Conservation (phyloP, 2,797 vertebrate species). For the Cacajao melanocephalus region DNA sequence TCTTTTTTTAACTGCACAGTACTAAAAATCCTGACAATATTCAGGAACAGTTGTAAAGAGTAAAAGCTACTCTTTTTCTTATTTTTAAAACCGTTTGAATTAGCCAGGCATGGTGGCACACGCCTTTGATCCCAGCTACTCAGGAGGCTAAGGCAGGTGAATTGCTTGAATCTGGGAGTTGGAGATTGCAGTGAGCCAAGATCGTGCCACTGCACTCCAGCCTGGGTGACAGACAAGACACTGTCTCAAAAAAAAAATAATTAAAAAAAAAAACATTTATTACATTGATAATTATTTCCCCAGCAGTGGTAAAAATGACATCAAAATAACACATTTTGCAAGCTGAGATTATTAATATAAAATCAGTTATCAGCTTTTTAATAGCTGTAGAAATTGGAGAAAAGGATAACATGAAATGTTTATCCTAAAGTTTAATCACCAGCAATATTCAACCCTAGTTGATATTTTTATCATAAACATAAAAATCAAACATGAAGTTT, state of each 20-base stretch:
- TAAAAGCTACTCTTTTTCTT: not conserved
- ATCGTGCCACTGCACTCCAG: too few species aligned
- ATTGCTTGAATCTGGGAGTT: too few species aligned
- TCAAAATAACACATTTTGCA: constrained; percentile 27
- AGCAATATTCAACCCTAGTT: not conserved
- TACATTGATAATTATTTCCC: not conserved
- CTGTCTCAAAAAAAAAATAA: too few species aligned
- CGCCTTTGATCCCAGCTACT: too few species aligned
- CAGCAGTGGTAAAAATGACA: constrained; percentile 7
- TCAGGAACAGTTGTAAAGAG: not conserved
- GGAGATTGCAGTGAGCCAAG: too few species aligned
- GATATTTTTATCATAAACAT: not conserved
- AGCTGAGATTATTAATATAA: not conserved
- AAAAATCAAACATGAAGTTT: constrained; percentile 4
- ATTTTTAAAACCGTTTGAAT: not conserved
- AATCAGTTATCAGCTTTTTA: not conserved
- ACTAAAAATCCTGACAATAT: not conserved
- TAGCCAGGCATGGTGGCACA: too few species aligned
- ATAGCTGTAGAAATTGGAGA: not conserved
- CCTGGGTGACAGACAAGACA: too few species aligned
- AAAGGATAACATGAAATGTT: not conserved
- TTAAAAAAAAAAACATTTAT: not conserved
- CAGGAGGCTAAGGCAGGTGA: too few species aligned
- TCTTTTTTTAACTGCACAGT: not conserved
- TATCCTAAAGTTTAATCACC: constrained; percentile 25